Evolutionary conservation across 2,888 invertebrate genomes (phyloP), one percentile per base, ranked within the genome.

Genomic region (Liposcelis brunnea): DNA sequence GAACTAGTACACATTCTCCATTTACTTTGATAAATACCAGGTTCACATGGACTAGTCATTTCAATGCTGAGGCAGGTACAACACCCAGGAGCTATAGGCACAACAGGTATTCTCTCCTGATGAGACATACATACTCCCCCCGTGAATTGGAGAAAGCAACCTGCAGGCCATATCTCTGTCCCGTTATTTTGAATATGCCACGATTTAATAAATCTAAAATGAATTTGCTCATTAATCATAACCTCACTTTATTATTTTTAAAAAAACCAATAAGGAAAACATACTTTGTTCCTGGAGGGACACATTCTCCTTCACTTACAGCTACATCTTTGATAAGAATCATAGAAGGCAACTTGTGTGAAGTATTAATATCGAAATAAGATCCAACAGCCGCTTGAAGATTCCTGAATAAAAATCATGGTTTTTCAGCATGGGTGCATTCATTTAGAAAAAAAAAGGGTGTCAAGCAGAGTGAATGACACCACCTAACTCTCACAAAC

Each of bases 371-470:
- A 65, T 97, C 95, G 67, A 94, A 80, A 62, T 91, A 95, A 56
- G 91, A 86, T 65, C 94, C 86, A 55, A 95, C 80, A 47, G 95
- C 95, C 51, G 86, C 87, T 70, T 94, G 94, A 46, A 97, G 70
- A 66, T 95, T 95, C 95, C 95, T 95, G 63, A 35, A 69, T 68
- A 48, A 49, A 49, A 52, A 46, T 54, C 35, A 32, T 32, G n/a
- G n/a, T n/a, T n/a, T n/a, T n/a, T n/a, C n/a, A n/a, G n/a, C n/a
- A n/a, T n/a, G n/a, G n/a, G n/a, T n/a, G n/a, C n/a, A n/a, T n/a
- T n/a, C n/a, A n/a, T n/a, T n/a, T n/a, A n/a, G n/a, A n/a, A n/a
- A n/a, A n/a, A n/a, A 54, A 54, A 46, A 52, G 47, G 46, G n/a
- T 48, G 35, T 31, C 12, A 42, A 18, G 33, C 32, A 38, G 7